Base-by-base conservation (phyloP, 2,888 invertebrate genomes). In the Phlogophora meticulosa region DNA sequence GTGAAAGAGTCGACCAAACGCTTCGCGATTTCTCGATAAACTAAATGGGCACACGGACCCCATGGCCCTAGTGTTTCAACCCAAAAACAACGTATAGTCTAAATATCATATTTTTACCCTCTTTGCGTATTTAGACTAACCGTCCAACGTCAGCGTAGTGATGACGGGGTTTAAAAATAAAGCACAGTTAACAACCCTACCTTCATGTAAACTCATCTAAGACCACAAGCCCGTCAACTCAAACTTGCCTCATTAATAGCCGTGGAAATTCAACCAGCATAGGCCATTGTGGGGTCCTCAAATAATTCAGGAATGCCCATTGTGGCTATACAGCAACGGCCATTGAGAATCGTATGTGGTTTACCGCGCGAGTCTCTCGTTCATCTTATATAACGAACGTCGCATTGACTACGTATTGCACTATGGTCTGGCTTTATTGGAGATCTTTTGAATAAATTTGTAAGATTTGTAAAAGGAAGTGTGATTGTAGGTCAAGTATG, bases 371-470 rank as follows among this genome's bases (percentile, higher is more conserved):
- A 56, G 34, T 28, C 20, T 48, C 53, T 48, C 28, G 28, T 52
- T 45, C 42, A 61, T 60, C 24, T 74, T 63, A 51, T 51, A 59
- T 59, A 76, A 46, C 55, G 28, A 34, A 55, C 42, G n/a, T 36
- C 42, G 55, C 43, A 52, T 36, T 38, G 55, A 38, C 45, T 52
- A 76, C 38, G n/a, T 46, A 53, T 72, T 72, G 56, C 40, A 72
- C 53, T 57, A 53, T 72, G 17, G 43, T 40, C 56, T 32, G 13
- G n/a, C 45, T 59, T 42, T 76, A 71, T 63, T 74, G 32, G 32
- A 62, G 43, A 51, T 55, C 48, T 73, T 76, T 76, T 66, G 28
- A 66, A 73, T 65, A 56, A 56, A 42, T 34, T 40, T 40, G 28
- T 46, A 11, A 40, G 40, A 10, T n/a, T 48, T 36, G 38, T 52